A percentile compares a stretch with the other conserved stretches of the same genome.
Conservation (phyloP, 2,797 vertebrate species). For the Hemibagrus guttatus region DNA sequence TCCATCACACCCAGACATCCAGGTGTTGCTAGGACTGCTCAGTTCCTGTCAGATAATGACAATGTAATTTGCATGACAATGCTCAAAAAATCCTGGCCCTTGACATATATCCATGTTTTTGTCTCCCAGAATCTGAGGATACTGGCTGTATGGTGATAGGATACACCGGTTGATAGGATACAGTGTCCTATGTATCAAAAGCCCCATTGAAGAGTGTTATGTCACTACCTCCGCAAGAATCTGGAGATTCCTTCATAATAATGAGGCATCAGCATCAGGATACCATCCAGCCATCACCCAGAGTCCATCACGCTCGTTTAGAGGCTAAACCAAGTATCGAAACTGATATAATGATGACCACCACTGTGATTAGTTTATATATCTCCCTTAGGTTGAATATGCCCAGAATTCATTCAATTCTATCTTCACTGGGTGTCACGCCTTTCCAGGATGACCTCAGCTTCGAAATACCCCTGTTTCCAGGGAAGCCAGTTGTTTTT, state of each 20-base stretch:
- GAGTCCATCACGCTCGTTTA: not conserved
- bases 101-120: not conserved
- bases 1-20: not conserved
- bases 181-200: not conserved
- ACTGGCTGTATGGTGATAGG: no score
- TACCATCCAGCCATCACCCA: not conserved
- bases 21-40: not conserved
- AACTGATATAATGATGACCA: not conserved
- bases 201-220: not conserved
- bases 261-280: not conserved
- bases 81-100: not conserved
- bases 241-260: not conserved
- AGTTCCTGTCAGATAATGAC: not conserved
- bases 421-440: not conserved
- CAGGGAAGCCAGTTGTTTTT: not conserved
- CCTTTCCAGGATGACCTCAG: not conserved
- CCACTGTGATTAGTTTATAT: not conserved
- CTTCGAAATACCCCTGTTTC: not conserved
- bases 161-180: no score
- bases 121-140: not conserved
- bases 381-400: not conserved
- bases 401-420: not conserved
- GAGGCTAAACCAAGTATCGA: not conserved
- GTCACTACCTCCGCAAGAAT: not conserved
- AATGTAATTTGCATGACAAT: not conserved